Evolutionary conservation across 2,113 vertebrate species (phyloP).

Genomic region (Ctenomys sociabilis): DNA sequence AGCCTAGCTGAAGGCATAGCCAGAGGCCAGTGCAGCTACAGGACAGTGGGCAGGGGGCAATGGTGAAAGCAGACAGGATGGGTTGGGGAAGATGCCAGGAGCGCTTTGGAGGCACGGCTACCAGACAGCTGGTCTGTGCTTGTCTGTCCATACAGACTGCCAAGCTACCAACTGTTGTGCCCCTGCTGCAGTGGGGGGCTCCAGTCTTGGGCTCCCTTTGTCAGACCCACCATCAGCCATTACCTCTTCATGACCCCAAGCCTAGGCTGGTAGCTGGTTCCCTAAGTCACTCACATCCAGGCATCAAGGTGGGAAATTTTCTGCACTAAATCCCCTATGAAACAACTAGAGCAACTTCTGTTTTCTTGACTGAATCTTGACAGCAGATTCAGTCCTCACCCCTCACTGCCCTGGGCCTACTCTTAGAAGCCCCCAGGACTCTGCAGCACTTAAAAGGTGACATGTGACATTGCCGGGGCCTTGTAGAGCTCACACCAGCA

Average conservation of each 20-base stretch:
- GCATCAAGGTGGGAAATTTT: background rate
- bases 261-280: background rate
- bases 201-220: background rate
- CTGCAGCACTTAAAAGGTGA: background rate
- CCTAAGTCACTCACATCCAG: background rate
- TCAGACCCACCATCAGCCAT: background rate
- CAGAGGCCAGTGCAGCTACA: background rate
- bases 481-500: background rate
- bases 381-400: background rate
- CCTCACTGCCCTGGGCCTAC: background rate
- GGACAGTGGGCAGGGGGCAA: background rate
- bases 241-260: background rate
- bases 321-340: background rate
- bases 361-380: background rate
- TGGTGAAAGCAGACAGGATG: background rate
- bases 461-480: background rate
- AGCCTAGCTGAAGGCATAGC: background rate
- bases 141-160: too few species aligned
- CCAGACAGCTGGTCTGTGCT: background rate
- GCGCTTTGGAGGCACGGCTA: background rate
- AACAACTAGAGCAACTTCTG: background rate
- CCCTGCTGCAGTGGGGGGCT: background rate
- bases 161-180: background rate
- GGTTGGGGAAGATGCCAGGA: background rate
- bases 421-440: background rate